Percentiles rank a stretch among this genome's conserved stretches.
Conservation (phyloP, 2,113 vertebrate genomes). For the Lasiurus borealis region DNA sequence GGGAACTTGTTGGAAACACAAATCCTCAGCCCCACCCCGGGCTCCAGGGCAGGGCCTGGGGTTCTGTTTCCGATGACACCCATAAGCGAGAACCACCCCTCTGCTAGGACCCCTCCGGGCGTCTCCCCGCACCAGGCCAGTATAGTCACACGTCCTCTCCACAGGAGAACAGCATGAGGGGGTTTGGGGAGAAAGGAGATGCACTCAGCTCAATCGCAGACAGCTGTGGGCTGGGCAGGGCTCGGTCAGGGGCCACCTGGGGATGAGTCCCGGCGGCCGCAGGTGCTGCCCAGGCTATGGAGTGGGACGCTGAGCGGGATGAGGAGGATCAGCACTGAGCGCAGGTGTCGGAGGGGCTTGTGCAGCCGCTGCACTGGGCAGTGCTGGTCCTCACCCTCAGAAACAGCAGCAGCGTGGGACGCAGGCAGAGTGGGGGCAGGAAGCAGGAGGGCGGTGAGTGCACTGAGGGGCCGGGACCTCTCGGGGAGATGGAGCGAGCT, state of each 20-base stretch:
- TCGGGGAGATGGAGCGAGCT: rapidly evolving
- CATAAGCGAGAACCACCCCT: neutral
- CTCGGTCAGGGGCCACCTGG: neutral
- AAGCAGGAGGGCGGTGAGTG: neutral
- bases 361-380: rapidly evolving
- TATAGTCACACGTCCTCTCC: rapidly evolving
- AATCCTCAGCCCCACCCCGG: neutral
- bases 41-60: neutral
- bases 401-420: neutral
- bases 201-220: neutral
- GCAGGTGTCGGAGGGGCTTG: too few species aligned
- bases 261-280: neutral
- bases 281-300: neutral
- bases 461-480: neutral
- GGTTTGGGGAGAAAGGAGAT: neutral
- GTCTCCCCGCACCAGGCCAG: neutral
- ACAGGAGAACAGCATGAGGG: neutral
- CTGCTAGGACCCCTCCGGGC: rapidly evolving
- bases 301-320: neutral
- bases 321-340: neutral
- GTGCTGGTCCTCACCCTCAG: neutral
- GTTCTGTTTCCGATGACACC: neutral
- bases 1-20: neutral
- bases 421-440: neutral
- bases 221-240: too few species aligned